Conservation (phyloP, 2,888 invertebrate genomes). For the Pelosia muscerda region DNA sequence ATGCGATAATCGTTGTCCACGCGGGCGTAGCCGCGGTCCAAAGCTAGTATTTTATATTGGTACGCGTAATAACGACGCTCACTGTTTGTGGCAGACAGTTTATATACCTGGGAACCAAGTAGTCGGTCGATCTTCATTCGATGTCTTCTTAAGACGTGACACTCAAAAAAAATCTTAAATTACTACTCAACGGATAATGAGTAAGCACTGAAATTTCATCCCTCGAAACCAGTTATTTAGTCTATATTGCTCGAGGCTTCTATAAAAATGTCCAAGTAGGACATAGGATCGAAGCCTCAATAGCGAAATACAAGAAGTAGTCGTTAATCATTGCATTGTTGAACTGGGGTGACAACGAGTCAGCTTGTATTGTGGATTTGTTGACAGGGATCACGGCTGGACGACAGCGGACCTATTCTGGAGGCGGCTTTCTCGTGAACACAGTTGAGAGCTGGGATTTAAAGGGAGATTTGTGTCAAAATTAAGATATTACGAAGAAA, state of each 20-base stretch:
- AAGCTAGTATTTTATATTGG: too few relatives aligned
- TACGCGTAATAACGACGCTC: too few relatives aligned
- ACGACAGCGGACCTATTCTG: constrained; percentile 71
- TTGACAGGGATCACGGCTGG: constrained; percentile 82
- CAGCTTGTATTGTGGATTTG: constrained; percentile 82
- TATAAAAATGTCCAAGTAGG: constrained; percentile 43
- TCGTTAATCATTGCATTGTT: constrained; percentile 85
- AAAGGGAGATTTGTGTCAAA: constrained; percentile 15
- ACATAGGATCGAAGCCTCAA: constrained; percentile 57
- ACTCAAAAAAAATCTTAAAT: too few relatives aligned
- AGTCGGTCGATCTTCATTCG: too few relatives aligned
- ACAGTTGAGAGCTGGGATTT: not conserved
- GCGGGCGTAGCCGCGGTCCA: too few relatives aligned
- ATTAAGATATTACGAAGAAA: not conserved
- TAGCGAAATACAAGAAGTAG: constrained; percentile 75
- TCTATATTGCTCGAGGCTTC: not conserved
- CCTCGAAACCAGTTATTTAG: not conserved
- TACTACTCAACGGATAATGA: not conserved
- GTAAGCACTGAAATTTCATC: not conserved
- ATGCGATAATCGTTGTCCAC: too few relatives aligned
- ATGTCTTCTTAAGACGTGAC: too few relatives aligned
- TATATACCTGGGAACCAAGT: too few relatives aligned
- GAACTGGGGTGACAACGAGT: constrained; percentile 77
- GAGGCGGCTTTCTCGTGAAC: constrained; percentile 21
- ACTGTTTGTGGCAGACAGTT: too few relatives aligned